Evolutionary conservation across 2,888 invertebrate species (phyloP).

Genomic region (Erynnis tages): DNA sequence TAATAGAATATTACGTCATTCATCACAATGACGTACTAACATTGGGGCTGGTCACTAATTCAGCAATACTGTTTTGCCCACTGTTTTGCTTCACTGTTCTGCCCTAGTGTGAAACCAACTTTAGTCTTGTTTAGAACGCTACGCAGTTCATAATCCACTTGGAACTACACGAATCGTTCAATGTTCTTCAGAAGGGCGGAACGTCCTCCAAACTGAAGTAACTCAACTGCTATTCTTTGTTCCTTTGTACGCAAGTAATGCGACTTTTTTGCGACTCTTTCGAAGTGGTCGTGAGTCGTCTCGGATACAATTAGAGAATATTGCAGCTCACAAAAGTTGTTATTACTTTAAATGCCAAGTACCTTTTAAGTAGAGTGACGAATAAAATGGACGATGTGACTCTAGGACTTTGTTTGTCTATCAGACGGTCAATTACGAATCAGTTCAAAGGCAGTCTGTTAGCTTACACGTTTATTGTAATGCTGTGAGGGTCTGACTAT

Average conservation of each 20-base stretch:
- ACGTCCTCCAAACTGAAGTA: conserved; percentile 18
- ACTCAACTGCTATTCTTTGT: conserved; percentile 12
- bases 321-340: too few species aligned
- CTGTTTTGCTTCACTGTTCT: too few species aligned
- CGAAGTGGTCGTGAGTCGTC: neutral
- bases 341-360: neutral
- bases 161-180: conserved; percentile 6
- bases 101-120: too few species aligned
- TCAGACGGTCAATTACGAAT: conserved; percentile 5
- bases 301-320: neutral
- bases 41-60: conserved; percentile 7
- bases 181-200: conserved; percentile 17
- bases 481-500: neutral
- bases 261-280: neutral
- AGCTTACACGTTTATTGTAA: conserved; percentile 11
- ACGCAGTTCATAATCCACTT: conserved; percentile 25
- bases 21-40: neutral
- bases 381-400: conserved; percentile 1
- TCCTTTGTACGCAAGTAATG: conserved; percentile 1
- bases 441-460: neutral
- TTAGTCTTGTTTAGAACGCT: conserved; percentile 4
- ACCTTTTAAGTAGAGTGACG: neutral
- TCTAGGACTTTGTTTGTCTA: neutral
- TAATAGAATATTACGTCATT: neutral
- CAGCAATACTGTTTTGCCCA: too few species aligned